A percentile compares a stretch with the other conserved stretches of the same genome.
Conservation (phyloP, 1,140 invertebrate species). For the Plectus sambesii region DNA sequence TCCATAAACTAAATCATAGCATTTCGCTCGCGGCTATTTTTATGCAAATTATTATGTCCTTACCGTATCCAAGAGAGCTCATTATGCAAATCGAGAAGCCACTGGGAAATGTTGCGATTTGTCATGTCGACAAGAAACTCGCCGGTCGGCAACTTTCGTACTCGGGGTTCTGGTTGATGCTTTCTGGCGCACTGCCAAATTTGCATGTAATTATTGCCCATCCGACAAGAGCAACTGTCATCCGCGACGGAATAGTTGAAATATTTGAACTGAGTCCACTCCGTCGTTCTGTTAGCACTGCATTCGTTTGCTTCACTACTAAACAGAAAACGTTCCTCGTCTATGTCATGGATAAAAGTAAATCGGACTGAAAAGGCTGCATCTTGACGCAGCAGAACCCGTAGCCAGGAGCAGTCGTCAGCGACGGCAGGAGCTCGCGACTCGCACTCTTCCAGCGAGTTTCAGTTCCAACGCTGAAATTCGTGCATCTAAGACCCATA, state of each 20-base stretch:
- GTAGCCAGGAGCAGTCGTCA: conserved; percentile 46
- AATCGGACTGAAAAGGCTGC: conserved; percentile 16
- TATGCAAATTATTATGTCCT: not conserved
- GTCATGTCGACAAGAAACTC: conserved; percentile 53
- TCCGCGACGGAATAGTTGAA: conserved; percentile 26
- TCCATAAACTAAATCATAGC: conserved; percentile 11
- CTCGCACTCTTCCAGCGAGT: conserved; percentile 45
- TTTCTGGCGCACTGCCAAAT: conserved; percentile 47
- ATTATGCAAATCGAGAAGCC: too few relatives aligned
- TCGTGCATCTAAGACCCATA: too few relatives aligned
- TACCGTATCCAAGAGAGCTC: too few relatives aligned
- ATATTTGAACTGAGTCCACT: conserved; percentile 5
- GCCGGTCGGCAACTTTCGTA: conserved; percentile 44
- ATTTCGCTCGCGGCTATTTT: conserved; percentile 9
- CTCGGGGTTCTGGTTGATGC: conserved; percentile 44
- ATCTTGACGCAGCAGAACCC: conserved; percentile 48
- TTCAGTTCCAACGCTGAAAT: too few relatives aligned
- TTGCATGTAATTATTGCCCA: conserved; percentile 45
- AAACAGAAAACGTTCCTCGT: too few relatives aligned
- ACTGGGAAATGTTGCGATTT: conserved; percentile 49
- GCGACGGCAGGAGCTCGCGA: conserved; percentile 42
- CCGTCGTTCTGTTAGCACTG: conserved; percentile 26
- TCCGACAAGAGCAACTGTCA: conserved; percentile 49
- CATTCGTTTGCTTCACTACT: conserved; percentile 22
- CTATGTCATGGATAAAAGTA: too few relatives aligned